phyloP scores from a whole-genome alignment of 2,888 invertebrate genomes.

The Eurois occulta region DNA sequence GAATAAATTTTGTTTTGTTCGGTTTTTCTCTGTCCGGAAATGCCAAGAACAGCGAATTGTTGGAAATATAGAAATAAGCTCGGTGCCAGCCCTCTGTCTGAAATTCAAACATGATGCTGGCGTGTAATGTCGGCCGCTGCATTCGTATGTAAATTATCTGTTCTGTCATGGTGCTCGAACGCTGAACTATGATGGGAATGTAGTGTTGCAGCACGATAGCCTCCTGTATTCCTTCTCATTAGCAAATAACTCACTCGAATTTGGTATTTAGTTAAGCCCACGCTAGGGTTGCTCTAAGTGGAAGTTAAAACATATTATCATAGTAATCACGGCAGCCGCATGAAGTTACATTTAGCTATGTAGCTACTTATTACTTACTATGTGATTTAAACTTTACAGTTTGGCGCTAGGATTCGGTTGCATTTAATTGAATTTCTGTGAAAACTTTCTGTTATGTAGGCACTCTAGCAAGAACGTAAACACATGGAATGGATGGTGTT shows the following conservation, averaged over 20 bases:
- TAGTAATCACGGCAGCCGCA: slow-evolving; percentile 2
- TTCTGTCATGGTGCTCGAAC: slow-evolving; percentile 37
- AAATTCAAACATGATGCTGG: slow-evolving; percentile 51
- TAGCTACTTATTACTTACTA: slow-evolving; percentile 2
- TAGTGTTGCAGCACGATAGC: slow-evolving; percentile 29
- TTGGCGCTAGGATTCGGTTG: slow-evolving; percentile 8
- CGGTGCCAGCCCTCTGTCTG: slow-evolving; percentile 45
- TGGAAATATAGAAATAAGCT: slow-evolving; percentile 56
- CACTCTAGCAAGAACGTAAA: background rate
- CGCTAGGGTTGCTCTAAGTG: slow-evolving; percentile 14
- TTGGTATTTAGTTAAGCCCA: slow-evolving; percentile 50
- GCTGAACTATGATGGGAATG: slow-evolving; percentile 39
- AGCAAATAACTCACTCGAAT: slow-evolving; percentile 35
- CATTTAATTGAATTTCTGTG: slow-evolving; percentile 11
- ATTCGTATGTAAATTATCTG: slow-evolving; percentile 60
- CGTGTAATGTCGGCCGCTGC: slow-evolving; percentile 50
- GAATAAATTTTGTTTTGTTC: slow-evolving; percentile 59
- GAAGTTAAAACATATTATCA: slow-evolving; percentile 31
- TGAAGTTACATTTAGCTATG: slow-evolving; percentile 12
- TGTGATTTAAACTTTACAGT: slow-evolving; percentile 32
- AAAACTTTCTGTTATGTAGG: background rate
- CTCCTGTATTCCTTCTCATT: slow-evolving; percentile 30
- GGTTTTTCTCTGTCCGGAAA: slow-evolving; percentile 56
- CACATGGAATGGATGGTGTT: background rate
- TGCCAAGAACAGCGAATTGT: slow-evolving; percentile 59